Evolutionary conservation across 2,113 vertebrate species (phyloP).

Genomic region (Callorhinus ursinus): DNA sequence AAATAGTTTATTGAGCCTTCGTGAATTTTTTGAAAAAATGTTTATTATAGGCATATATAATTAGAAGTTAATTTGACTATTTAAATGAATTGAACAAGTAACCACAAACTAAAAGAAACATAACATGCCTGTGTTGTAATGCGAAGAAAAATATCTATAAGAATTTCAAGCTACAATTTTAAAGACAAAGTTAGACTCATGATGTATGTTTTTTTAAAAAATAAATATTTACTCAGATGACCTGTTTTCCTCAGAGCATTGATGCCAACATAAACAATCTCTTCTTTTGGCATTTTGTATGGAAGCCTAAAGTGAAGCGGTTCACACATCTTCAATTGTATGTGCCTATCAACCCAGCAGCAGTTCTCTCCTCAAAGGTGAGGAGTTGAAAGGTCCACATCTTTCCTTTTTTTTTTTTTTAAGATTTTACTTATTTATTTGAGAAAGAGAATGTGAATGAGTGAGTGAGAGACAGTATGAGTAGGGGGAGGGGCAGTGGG

Average conservation of each 20-base stretch:
- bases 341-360: neutral
- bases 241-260: neutral
- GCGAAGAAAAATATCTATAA: neutral
- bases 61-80: slow-evolving; percentile 9
- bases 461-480: too few species aligned
- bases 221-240: neutral
- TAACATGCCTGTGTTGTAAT: neutral
- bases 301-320: neutral
- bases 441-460: too few species aligned
- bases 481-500: too few species aligned
- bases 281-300: neutral
- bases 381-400: neutral
- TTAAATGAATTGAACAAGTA: slow-evolving; percentile 36
- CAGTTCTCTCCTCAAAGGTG: neutral
- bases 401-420: too few species aligned
- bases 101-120: slow-evolving; percentile 39
- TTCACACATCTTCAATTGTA: neutral
- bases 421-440: neutral
- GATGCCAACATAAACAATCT: neutral
- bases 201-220: neutral
- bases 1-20: neutral
- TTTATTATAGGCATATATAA: neutral
- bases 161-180: neutral
- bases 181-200: neutral
- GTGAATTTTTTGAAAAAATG: neutral